Percentiles rank a stretch among this genome's conserved stretches.
Evolutionary conservation across 2,797 vertebrate species (phyloP).

Genomic region (Sebastes melanostomus): DNA sequence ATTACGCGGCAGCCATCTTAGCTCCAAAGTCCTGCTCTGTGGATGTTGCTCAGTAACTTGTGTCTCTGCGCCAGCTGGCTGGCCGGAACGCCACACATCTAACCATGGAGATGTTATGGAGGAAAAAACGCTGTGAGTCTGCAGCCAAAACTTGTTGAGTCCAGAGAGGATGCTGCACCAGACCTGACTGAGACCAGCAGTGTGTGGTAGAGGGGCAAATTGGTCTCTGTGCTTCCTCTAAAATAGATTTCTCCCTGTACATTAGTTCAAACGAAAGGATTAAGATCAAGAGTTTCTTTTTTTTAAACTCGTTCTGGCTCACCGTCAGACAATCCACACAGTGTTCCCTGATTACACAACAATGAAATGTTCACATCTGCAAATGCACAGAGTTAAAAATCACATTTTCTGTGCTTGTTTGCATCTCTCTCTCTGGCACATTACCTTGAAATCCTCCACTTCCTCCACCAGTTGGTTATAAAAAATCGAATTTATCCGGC

Average conservation of each 20-base stretch:
- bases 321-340: background rate
- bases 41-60: conserved; percentile 56
- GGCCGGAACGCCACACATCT: conserved; percentile 30
- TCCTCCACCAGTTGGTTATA: conserved; percentile 5
- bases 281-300: background rate
- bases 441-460: conserved; percentile 21
- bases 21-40: conserved; percentile 53
- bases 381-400: background rate
- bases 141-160: conserved; percentile 38
- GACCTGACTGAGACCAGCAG: conserved; percentile 8
- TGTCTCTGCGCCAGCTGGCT: conserved; percentile 61
- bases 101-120: conserved; percentile 44
- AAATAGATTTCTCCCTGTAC: background rate
- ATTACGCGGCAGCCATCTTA: conserved; percentile 38
- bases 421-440: background rate
- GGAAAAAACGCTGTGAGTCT: conserved; percentile 27
- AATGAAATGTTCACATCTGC: background rate
- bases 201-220: conserved; percentile 7
- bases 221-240: background rate
- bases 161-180: conserved; percentile 20
- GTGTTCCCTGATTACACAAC: background rate
- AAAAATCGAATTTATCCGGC: conserved; percentile 2
- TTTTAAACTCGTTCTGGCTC: background rate
- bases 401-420: background rate
- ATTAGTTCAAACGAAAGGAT: background rate